Conservation (phyloP, 2,888 invertebrate genomes). For the Automeris io region DNA sequence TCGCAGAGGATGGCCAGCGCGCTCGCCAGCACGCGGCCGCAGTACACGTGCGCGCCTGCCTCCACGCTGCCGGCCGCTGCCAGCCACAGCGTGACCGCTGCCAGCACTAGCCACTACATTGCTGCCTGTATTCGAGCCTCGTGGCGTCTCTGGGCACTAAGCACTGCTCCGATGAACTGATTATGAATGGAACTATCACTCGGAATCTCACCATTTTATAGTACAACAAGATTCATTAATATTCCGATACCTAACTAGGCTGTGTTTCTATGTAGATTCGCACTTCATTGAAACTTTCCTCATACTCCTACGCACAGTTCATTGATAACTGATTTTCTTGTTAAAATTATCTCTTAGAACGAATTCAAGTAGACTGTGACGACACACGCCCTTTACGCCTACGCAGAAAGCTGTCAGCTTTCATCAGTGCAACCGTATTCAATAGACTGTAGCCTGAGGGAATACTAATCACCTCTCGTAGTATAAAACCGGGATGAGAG, state of each 20-base stretch:
- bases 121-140: background rate
- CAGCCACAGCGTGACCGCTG: background rate
- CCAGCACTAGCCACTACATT: background rate
- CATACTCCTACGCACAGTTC: too few relatives aligned
- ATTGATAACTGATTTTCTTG: constrained; percentile 1
- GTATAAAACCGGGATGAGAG: background rate
- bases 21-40: constrained; percentile 16
- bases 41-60: constrained; percentile 10
- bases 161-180: background rate
- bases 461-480: background rate
- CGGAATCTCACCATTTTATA: background rate
- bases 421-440: background rate
- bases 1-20: constrained; percentile 15
- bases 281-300: too few relatives aligned
- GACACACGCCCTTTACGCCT: constrained; percentile 1
- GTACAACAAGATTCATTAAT: background rate
- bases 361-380: background rate
- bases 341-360: constrained; percentile 3
- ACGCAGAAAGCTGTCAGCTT: background rate
- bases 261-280: too few relatives aligned
- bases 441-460: background rate
- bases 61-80: background rate
- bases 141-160: too few relatives aligned
- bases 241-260: too few relatives aligned
- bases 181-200: background rate